These are phyloP conservation scores for Drosophila melanosoma DNA, from an alignment of 2,888 invertebrate genomes.

Conservation along the genomic window DNA sequence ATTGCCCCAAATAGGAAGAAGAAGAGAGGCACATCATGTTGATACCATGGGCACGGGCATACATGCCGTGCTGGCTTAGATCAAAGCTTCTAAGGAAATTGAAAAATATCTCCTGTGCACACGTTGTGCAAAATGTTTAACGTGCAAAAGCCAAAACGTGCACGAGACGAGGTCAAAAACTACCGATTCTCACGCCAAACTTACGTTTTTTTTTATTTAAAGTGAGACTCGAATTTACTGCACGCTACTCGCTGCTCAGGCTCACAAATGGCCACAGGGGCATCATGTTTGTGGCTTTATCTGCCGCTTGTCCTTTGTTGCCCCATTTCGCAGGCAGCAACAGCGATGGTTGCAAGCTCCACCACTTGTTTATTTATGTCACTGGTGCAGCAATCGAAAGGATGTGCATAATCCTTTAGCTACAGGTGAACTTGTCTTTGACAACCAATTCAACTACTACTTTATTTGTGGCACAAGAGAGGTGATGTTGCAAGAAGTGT, in stretches of 20 bases:
- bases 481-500: background rate
- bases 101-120: slow-evolving; percentile 57
- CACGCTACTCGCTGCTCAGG: slow-evolving; percentile 11
- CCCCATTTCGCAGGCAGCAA: slow-evolving; percentile 49
- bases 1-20: slow-evolving; percentile 11
- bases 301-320: slow-evolving; percentile 42
- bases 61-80: slow-evolving; percentile 49
- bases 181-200: background rate
- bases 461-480: background rate
- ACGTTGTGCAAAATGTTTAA: slow-evolving; percentile 42
- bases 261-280: slow-evolving; percentile 49
- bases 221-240: slow-evolving; percentile 4
- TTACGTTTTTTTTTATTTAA: slow-evolving; percentile 46
- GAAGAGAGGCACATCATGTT: background rate
- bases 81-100: slow-evolving; percentile 73
- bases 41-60: background rate
- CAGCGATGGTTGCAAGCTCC: slow-evolving; percentile 23
- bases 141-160: slow-evolving; percentile 24
- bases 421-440: slow-evolving; percentile 43
- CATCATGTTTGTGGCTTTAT: slow-evolving; percentile 55
- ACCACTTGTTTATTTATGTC: slow-evolving; percentile 69
- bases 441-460: background rate
- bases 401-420: slow-evolving; percentile 34
- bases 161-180: slow-evolving; percentile 20
- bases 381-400: slow-evolving; percentile 48